phyloP scores from a whole-genome alignment of 2,797 vertebrate species.

The Pitangus sulphuratus region DNA sequence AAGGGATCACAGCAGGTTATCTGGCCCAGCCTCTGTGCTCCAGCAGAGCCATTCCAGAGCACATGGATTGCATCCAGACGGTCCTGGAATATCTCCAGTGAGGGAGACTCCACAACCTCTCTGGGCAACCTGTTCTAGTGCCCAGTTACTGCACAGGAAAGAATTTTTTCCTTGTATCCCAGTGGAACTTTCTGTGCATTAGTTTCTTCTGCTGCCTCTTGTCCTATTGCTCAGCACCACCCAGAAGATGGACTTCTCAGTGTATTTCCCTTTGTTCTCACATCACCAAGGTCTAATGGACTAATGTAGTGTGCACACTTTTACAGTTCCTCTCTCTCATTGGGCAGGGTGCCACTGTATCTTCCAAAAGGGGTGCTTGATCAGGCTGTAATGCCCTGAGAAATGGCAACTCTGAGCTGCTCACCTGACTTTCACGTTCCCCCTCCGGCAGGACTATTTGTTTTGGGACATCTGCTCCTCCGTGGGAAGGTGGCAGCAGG shows the following conservation, averaged over 20 bases:
- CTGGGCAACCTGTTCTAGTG: too few relatives aligned
- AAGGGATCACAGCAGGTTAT: not conserved
- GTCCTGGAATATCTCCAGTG: not conserved
- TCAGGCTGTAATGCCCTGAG: not conserved
- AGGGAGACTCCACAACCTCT: not conserved
- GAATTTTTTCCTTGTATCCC: not conserved
- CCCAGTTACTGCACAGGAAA: not conserved
- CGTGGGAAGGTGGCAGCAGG: constrained; percentile 42
- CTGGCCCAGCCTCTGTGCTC: not conserved
- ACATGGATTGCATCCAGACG: not conserved
- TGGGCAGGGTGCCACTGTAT: rapidly evolving
- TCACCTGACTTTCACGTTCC: not conserved
- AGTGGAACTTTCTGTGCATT: not conserved
- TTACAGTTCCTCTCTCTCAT: rapidly evolving
- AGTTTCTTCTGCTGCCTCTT: not conserved
- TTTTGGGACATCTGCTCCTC: constrained; percentile 35
- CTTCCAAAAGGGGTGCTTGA: not conserved
- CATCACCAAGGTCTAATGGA: not conserved
- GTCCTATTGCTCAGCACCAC: not conserved
- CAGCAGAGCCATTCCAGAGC: not conserved
- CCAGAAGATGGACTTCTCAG: not conserved
- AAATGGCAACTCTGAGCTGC: not conserved
- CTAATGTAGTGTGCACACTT: not conserved
- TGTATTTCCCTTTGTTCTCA: not conserved
- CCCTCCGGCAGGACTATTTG: not conserved